A percentile compares a stretch with the other conserved stretches of the same genome.
phyloP scores from a whole-genome alignment of 2,888 invertebrate genomes.

The Caenorhabditis angaria region DNA sequence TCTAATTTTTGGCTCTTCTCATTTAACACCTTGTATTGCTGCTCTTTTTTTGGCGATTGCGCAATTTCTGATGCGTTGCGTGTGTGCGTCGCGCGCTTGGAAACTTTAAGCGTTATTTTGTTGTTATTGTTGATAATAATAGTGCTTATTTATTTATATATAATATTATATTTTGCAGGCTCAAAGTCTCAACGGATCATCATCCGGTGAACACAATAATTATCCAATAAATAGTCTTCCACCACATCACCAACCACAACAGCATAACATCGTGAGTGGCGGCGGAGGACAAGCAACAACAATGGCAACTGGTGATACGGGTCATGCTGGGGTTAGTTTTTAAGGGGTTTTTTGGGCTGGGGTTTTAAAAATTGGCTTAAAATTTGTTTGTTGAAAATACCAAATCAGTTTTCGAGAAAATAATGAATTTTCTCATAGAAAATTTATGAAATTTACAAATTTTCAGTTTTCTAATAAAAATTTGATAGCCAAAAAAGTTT shows the following conservation, averaged over 20 bases:
- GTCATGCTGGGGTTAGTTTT: conserved; percentile 37
- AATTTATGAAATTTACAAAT: no score
- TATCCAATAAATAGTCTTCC: conserved; percentile 5
- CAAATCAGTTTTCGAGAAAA: no score
- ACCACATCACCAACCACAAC: conserved; percentile 11
- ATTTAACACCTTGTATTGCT: not conserved
- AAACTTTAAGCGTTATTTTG: not conserved
- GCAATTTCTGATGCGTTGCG: conserved; percentile 11
- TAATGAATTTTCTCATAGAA: no score
- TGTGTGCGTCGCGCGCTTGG: not conserved
- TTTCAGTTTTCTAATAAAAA: no score
- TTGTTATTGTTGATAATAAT: not conserved
- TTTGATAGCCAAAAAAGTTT: no score
- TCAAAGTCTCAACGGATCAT: conserved; percentile 39
- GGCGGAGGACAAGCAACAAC: conserved; percentile 1
- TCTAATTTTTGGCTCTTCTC: conserved; percentile 6
- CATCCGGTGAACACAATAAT: conserved; percentile 2
- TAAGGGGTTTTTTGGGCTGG: no score
- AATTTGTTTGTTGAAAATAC: no score
- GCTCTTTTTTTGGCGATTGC: not conserved
- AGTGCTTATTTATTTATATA: not conserved
- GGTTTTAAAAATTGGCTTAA: no score
- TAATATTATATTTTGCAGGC: conserved; percentile 25
- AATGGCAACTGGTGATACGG: conserved; percentile 47
- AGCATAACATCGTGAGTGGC: conserved; percentile 8